phyloP scores from a whole-genome alignment of 2,797 vertebrate genomes.

The Tiaroga cobitis region DNA sequence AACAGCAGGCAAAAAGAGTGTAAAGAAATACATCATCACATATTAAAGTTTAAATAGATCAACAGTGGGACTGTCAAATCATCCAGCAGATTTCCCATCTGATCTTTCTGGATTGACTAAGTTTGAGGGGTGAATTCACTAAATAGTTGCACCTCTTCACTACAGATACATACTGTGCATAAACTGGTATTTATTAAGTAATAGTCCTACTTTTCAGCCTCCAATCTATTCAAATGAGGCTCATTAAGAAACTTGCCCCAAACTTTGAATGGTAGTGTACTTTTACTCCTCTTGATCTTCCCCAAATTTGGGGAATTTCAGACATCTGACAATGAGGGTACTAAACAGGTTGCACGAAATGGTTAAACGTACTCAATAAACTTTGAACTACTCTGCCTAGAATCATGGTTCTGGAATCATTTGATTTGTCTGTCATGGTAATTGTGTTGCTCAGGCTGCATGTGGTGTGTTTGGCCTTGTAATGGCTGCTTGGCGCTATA shows the following conservation, averaged over 20 bases:
- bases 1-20: not conserved
- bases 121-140: not conserved
- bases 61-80: not conserved
- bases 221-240: not conserved
- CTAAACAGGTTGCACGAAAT: not conserved
- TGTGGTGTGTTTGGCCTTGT: constrained; percentile 2
- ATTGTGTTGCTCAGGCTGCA: not conserved
- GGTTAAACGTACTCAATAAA: not conserved
- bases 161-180: not conserved
- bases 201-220: not conserved
- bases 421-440: constrained; percentile 2
- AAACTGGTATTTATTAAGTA: not conserved
- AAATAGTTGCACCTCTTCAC: not conserved
- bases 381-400: not conserved
- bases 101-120: not conserved
- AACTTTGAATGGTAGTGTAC: not conserved
- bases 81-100: not conserved
- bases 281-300: not conserved
- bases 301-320: not conserved
- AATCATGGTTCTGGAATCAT: not conserved
- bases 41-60: not conserved
- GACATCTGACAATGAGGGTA: too few species aligned
- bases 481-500: not conserved
- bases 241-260: not conserved
- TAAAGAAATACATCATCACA: not conserved